Evolutionary conservation across 2,888 invertebrate genomes (phyloP).

Genomic region (Lamellibrachia columna): DNA sequence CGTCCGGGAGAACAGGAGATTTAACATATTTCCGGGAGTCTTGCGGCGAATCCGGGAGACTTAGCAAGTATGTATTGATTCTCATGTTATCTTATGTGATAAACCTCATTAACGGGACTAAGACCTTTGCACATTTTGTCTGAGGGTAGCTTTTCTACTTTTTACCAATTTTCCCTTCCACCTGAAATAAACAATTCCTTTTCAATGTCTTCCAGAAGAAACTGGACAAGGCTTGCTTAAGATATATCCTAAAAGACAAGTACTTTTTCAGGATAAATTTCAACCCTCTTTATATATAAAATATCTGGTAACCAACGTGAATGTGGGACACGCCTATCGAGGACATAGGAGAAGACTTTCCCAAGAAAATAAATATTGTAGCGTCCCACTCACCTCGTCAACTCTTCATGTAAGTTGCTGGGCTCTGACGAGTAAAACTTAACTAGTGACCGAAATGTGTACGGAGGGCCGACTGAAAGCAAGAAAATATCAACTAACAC

Average conservation of each 20-base stretch:
- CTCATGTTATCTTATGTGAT: background rate
- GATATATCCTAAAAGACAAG: background rate
- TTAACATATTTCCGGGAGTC: too few species aligned
- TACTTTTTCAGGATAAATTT: background rate
- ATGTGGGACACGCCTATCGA: background rate
- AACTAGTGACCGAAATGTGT: slow-evolving; percentile 92
- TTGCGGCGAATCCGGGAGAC: too few species aligned
- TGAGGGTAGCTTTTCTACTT: background rate
- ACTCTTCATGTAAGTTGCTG: slow-evolving; percentile 89
- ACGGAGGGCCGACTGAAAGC: slow-evolving; percentile 90
- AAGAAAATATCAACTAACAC: background rate
- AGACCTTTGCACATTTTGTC: background rate
- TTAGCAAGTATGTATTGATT: background rate
- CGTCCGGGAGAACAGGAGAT: too few species aligned
- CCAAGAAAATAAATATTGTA: background rate
- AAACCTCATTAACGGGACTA: background rate
- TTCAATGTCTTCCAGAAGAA: background rate
- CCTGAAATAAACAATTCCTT: background rate
- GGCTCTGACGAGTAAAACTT: slow-evolving; percentile 99
- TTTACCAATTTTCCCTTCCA: background rate
- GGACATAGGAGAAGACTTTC: background rate
- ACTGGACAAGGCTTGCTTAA: background rate
- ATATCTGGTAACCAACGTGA: background rate
- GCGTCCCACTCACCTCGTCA: slow-evolving; percentile 77
- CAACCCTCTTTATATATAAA: background rate